Conservation (phyloP, 1,140 invertebrate species). For the Choristoneura fumiferana region DNA sequence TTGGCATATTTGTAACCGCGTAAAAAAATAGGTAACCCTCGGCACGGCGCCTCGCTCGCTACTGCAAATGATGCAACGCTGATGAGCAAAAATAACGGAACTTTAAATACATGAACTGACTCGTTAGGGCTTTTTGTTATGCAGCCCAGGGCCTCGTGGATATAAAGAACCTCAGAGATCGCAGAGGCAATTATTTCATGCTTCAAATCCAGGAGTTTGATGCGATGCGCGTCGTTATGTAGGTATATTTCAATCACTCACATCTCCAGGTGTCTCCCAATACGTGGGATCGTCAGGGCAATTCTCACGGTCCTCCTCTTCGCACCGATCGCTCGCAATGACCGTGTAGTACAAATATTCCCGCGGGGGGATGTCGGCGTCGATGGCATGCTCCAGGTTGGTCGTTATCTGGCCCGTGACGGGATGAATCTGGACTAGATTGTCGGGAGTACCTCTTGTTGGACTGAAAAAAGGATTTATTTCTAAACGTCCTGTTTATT, state of each 20-base stretch:
- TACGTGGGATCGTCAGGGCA: conserved; percentile 49
- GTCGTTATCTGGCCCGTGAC: conserved; percentile 68
- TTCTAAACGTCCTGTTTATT: background rate
- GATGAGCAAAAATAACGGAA: no score
- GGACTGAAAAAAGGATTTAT: conserved; percentile 43
- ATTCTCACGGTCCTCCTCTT: conserved; percentile 37
- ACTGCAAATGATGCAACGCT: no score
- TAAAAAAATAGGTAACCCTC: no score
- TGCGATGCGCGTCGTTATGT: no score
- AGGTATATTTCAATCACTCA: conserved; percentile 32
- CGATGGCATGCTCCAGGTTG: conserved; percentile 56
- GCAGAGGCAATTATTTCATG: no score
- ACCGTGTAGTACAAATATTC: conserved; percentile 70
- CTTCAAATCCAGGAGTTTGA: no score
- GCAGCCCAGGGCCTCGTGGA: no score
- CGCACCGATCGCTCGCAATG: conserved; percentile 65
- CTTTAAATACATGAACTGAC: no score
- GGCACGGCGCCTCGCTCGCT: no score
- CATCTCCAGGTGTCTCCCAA: conserved; percentile 56
- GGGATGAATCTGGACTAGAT: conserved; percentile 66
- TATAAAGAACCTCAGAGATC: no score
- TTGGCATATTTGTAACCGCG: no score
- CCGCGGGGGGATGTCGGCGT: conserved; percentile 69
- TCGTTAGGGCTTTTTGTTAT: no score
- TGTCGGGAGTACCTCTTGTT: conserved; percentile 49